Percentiles rank a stretch among this genome's conserved stretches.
These are phyloP conservation scores for Thymelicus acteon DNA, from an alignment of 2,888 invertebrate species.

Conservation along the genomic window DNA sequence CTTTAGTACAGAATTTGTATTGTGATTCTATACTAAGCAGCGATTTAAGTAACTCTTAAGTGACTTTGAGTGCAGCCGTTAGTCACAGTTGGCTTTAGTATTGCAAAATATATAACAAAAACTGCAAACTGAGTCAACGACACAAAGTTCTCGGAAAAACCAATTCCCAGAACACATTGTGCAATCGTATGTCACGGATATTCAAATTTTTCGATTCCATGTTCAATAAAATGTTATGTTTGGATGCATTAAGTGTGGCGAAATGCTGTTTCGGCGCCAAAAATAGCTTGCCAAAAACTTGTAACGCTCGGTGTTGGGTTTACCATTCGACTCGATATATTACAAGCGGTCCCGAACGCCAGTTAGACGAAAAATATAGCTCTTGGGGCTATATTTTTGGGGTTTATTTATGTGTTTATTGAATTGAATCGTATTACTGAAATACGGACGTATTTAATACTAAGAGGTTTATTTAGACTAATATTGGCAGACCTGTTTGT, in stretches of 20 bases:
- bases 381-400: too few species aligned
- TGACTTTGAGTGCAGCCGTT: too few species aligned
- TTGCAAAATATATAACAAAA: neutral
- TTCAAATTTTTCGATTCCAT: constrained; percentile 48
- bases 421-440: constrained; percentile 10
- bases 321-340: constrained; percentile 26
- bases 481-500: too few species aligned
- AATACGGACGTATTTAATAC: neutral
- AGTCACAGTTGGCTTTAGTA: too few species aligned
- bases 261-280: constrained; percentile 47
- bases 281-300: constrained; percentile 48
- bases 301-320: constrained; percentile 19
- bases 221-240: constrained; percentile 35
- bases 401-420: constrained; percentile 37
- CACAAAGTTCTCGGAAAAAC: neutral
- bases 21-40: too few species aligned
- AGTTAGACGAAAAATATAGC: constrained; percentile 20
- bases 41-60: too few species aligned
- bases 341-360: constrained; percentile 11
- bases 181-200: constrained; percentile 46
- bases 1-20: too few species aligned
- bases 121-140: neutral
- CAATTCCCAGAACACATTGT: constrained; percentile 48
- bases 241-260: constrained; percentile 42
- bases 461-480: too few species aligned